A percentile compares a stretch with the other conserved stretches of the same genome.
Conservation (phyloP, 2,888 invertebrate species). For the Mycogona germanica region DNA sequence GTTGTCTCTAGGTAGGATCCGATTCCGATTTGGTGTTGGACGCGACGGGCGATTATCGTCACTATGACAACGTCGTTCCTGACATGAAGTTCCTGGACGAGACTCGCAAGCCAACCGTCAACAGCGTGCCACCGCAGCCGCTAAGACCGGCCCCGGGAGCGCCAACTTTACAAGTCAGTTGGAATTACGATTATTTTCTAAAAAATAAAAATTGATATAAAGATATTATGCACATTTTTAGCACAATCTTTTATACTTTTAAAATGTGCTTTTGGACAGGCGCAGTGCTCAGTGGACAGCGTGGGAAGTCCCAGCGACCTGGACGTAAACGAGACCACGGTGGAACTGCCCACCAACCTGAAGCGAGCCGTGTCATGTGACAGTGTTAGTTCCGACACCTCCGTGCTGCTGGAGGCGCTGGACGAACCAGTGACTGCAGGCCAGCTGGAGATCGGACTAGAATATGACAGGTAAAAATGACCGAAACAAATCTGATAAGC, state of each 20-base stretch:
- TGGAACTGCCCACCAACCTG: constrained; percentile 34
- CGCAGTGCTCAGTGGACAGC: constrained; percentile 8
- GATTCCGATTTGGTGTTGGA: constrained; percentile 50
- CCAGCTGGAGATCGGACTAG: constrained; percentile 59
- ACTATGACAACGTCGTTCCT: constrained; percentile 49
- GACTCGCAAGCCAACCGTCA: constrained; percentile 4
- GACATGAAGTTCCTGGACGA: constrained; percentile 33
- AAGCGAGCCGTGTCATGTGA: constrained; percentile 63
- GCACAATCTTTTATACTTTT: not conserved
- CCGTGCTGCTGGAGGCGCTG: constrained; percentile 53
- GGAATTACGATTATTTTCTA: not conserved
- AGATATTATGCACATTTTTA: not conserved
- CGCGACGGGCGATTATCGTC: constrained; percentile 49
- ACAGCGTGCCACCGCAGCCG: constrained; percentile 26
- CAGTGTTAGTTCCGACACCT: constrained; percentile 66
- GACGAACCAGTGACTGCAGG: constrained; percentile 52
- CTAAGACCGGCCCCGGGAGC: constrained; percentile 26
- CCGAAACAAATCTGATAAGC: too few relatives aligned
- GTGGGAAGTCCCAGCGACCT: not conserved
- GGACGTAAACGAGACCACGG: constrained; percentile 1
- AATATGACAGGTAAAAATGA: constrained; percentile 57
- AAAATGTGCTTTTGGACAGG: too few relatives aligned
- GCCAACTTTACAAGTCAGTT: constrained; percentile 3
- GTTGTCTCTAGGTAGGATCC: constrained; percentile 42
- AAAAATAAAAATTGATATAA: not conserved